A percentile compares a stretch with the other conserved stretches of the same genome.
phyloP scores from a whole-genome alignment of 2,113 vertebrate species.

The Amazona guildingii region DNA sequence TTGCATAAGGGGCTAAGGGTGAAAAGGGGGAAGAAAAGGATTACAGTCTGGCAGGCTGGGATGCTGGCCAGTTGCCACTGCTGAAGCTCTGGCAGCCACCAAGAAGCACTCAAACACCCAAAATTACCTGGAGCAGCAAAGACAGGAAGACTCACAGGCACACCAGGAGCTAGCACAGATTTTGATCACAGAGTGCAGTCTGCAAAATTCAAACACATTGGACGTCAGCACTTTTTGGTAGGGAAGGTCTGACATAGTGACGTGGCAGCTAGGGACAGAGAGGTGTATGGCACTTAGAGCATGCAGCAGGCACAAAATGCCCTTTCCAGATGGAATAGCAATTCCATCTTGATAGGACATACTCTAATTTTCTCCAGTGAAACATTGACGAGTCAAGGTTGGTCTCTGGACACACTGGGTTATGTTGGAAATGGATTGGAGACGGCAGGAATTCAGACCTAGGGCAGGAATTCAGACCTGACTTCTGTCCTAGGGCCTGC shows the following conservation, averaged over 20 bases:
- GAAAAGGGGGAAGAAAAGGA: accelerated
- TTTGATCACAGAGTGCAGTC: background rate
- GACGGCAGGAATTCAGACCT: background rate
- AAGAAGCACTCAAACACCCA: background rate
- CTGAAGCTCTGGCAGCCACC: background rate
- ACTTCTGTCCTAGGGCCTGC: background rate
- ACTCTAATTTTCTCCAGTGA: background rate
- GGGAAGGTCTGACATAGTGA: background rate
- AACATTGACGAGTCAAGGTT: accelerated
- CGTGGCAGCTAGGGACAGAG: background rate
- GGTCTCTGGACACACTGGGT: background rate
- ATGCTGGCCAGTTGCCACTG: accelerated
- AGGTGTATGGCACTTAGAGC: background rate
- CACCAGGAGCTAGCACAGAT: background rate
- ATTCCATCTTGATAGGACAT: background rate
- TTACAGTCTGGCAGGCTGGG: background rate
- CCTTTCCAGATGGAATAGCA: background rate
- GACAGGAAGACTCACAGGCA: background rate
- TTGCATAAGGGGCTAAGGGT: background rate
- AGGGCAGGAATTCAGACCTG: background rate
- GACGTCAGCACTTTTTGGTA: accelerated
- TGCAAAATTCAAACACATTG: accelerated
- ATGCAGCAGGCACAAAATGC: background rate
- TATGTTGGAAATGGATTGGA: background rate
- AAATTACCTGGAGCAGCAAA: background rate